Evolutionary conservation across 1,140 invertebrate species (phyloP), one percentile per base, ranked within the genome.

Genomic region (Papilio machaon): DNA sequence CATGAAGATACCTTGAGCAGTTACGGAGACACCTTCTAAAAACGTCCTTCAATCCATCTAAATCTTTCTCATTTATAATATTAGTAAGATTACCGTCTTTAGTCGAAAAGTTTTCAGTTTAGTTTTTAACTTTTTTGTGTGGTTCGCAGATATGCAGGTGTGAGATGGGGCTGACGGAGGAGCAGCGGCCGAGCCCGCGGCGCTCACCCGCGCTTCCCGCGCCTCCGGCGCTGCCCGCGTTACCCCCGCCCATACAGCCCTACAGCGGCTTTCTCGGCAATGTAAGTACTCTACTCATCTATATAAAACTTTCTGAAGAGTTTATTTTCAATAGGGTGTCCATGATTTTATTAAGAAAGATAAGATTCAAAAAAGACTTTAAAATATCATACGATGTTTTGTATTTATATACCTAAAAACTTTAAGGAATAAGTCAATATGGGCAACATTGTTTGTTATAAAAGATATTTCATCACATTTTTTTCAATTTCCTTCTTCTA

Each of bases 201-300:
- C 87, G 85, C 9, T 85, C 83, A 74, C 73, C 85, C 86, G 83
- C 86, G 85, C 10, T 85, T 89, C 52, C 89, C 90, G 58, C 91
- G 64, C 64, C 54, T 7, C 90, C 54, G 92, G 90, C 30, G 8
- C 85, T 91, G 85, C 95, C 89, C 80, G 91, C 90, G 5, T 84
- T 94, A 82, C 95, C 95, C 47, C 95, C 95, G 2, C 95, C 95
- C 74, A 96, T 96, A 81, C 95, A 95, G 78, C 95, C 95, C 11
- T 95, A 92, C 87, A 96, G 95, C 87, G 95, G 95, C 52, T 95
- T 95, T 81, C 91, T 96, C 81, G 95, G 95, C 84, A 95, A 95
- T 87, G 95, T 96, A 83, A 94, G 94, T 94, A 87, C 78, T 15
- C 7, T 15, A 43, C 38, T 43, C 7, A 43, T 43, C 38, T 43